These are phyloP conservation scores for Cryptoprocta ferox DNA, from an alignment of 2,797 vertebrate species.

Conservation along the genomic window DNA sequence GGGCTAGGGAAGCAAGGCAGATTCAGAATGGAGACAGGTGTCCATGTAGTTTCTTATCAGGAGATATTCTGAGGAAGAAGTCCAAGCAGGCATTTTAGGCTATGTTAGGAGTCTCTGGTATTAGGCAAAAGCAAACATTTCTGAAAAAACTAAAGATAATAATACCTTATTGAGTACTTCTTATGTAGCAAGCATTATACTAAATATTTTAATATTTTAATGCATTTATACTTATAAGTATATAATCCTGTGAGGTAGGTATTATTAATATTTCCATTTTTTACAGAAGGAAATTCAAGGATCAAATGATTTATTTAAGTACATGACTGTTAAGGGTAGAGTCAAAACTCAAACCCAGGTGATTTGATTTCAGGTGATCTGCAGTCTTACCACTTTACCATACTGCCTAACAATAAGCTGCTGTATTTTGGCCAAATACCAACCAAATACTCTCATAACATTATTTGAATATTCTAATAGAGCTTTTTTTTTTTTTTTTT, in stretches of 20 bases:
- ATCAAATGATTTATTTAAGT: not conserved
- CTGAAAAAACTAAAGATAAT: not conserved
- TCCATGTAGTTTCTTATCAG: not conserved
- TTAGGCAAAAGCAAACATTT: not conserved
- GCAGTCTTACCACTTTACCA: not conserved
- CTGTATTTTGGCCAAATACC: not conserved
- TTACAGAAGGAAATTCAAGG: not conserved
- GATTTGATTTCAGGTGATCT: not conserved
- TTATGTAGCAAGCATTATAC: not conserved
- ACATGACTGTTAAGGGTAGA: not conserved
- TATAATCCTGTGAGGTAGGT: not conserved
- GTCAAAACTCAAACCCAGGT: not conserved
- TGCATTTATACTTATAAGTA: not conserved
- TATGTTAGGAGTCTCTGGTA: not conserved
- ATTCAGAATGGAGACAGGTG: not conserved
- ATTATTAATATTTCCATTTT: not conserved
- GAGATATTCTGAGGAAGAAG: not conserved
- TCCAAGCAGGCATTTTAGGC: not conserved
- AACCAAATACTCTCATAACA: not conserved
- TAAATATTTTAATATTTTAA: not conserved
- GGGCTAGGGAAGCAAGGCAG: not conserved
- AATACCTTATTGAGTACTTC: not conserved
- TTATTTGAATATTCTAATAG: conserved; percentile 9
- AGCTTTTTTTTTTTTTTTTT: not conserved
- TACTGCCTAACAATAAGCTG: not conserved